Conservation (phyloP, 2,888 invertebrate species). For the Drosophila affinis region DNA sequence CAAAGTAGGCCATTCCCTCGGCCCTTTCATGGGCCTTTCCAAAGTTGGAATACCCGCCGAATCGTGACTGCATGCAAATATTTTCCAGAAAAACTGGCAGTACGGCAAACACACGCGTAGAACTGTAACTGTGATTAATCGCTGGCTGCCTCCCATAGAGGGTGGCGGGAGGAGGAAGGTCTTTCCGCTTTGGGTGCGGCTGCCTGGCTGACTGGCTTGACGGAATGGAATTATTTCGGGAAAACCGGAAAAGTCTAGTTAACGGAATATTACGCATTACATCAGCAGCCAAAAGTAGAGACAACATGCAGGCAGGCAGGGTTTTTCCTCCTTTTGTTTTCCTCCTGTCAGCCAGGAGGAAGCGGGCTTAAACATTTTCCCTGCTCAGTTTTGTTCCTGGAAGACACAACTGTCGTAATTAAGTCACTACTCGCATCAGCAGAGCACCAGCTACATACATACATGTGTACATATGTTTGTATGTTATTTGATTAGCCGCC, state of each 20-base stretch:
- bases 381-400: not conserved
- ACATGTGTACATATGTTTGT: too few species aligned
- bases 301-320: constrained; percentile 28
- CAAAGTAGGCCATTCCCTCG: too few species aligned
- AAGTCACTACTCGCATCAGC: not conserved
- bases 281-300: constrained; percentile 68
- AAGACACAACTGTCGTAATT: not conserved
- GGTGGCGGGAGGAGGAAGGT: not conserved
- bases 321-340: not conserved
- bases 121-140: constrained; percentile 69
- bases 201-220: constrained; percentile 15
- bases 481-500: constrained; percentile 10
- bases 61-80: constrained; percentile 33
- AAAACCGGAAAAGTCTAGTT: constrained; percentile 53
- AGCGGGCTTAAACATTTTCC: not conserved
- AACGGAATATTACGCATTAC: constrained; percentile 56
- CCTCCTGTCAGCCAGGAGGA: not conserved
- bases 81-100: constrained; percentile 24
- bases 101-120: not conserved
- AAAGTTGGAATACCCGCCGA: constrained; percentile 9
- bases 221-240: constrained; percentile 32
- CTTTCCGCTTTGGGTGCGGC: constrained; percentile 55
- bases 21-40: too few species aligned
- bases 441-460: not conserved
- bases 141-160: constrained; percentile 19